Evolutionary conservation across 2,888 invertebrate species (phyloP).

Genomic region (Meteorus colon): DNA sequence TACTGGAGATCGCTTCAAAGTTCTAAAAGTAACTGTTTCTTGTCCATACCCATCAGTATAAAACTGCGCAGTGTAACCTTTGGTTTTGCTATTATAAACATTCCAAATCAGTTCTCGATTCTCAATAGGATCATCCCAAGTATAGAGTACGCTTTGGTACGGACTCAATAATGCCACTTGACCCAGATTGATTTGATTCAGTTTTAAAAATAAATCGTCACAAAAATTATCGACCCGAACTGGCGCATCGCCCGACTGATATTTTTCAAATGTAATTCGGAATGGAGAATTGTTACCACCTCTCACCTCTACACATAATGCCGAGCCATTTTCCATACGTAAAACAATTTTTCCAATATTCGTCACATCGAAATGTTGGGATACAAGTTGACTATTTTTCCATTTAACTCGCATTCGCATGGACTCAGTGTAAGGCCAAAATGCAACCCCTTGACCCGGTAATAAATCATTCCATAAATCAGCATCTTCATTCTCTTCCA

Average conservation of each 20-base stretch:
- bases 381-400: conserved; percentile 83
- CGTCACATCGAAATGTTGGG: conserved; percentile 85
- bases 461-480: conserved; percentile 88
- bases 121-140: conserved; percentile 89
- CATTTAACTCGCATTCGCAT: conserved; percentile 88
- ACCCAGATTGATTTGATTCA: conserved; percentile 79
- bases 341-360: conserved; percentile 83
- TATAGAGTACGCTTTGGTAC: conserved; percentile 84
- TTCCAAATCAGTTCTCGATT: conserved; percentile 86
- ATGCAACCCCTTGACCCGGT: conserved; percentile 81
- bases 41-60: conserved; percentile 78
- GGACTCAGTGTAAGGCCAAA: conserved; percentile 88
- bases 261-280: conserved; percentile 84
- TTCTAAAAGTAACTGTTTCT: conserved; percentile 80
- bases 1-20: conserved; percentile 57
- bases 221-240: conserved; percentile 89
- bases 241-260: conserved; percentile 85
- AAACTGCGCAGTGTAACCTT: conserved; percentile 83
- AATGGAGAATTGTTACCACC: conserved; percentile 85
- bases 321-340: conserved; percentile 87
- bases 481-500: conserved; percentile 90
- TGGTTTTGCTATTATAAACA: conserved; percentile 85
- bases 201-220: conserved; percentile 85
- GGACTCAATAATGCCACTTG: conserved; percentile 85
- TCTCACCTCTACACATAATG: conserved; percentile 81